Percentiles rank a stretch among this genome's conserved stretches.
These are phyloP conservation scores for Pelecanoides urinatrix DNA, from an alignment of 2,113 vertebrate genomes.

Conservation along the genomic window DNA sequence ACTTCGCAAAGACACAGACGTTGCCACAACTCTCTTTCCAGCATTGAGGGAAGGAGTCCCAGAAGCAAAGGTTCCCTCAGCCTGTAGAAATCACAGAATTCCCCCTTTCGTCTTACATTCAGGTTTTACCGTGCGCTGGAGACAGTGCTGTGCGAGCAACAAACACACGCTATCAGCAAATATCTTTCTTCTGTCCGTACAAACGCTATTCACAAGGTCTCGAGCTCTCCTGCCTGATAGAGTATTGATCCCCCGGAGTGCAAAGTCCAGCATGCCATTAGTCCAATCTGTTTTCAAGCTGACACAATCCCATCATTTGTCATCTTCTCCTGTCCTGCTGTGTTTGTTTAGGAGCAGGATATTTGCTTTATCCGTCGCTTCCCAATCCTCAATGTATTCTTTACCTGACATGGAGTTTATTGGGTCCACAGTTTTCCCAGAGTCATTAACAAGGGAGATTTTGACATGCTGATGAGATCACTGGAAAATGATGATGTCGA, in stretches of 20 bases:
- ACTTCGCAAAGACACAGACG: fast-evolving
- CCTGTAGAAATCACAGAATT: fast-evolving
- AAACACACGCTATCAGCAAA: neutral
- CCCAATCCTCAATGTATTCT: conserved; percentile 54
- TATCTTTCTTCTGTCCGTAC: conserved; percentile 39
- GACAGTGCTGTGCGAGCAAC: neutral
- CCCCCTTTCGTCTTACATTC: neutral
- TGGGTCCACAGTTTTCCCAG: conserved; percentile 57
- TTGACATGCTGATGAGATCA: neutral
- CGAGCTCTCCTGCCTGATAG: conserved; percentile 63
- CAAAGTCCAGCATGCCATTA: conserved; percentile 77
- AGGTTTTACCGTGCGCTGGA: neutral
- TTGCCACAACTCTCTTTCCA: fast-evolving
- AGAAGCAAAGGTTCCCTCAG: neutral
- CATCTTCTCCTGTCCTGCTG: conserved; percentile 85
- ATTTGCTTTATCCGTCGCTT: conserved; percentile 75
- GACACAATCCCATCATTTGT: conserved; percentile 86
- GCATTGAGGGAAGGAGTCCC: fast-evolving
- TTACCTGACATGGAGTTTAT: conserved; percentile 11
- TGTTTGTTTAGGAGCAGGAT: conserved; percentile 82
- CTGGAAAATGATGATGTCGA: neutral
- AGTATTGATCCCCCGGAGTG: conserved; percentile 73
- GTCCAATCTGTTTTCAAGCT: conserved; percentile 74
- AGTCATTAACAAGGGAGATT: conserved; percentile 55
- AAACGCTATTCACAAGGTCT: conserved; percentile 31